Base-by-base conservation (phyloP, 2,113 vertebrate species). In the Pampusana beccarii region DNA sequence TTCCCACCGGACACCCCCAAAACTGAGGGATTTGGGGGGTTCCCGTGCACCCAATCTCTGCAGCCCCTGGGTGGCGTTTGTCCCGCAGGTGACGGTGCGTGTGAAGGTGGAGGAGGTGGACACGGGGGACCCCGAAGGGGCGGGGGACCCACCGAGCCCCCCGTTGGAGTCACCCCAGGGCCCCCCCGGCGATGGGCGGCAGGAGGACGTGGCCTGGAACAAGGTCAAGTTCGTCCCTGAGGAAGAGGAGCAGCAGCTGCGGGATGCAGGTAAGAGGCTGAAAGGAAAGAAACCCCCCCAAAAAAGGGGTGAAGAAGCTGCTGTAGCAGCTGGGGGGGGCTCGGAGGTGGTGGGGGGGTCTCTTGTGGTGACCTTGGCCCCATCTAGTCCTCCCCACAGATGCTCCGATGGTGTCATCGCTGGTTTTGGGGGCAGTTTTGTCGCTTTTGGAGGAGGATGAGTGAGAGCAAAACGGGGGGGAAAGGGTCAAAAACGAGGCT, bases 21-120 rank as follows among this genome's bases (percentile, higher is more conserved):
- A 38, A 38, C 38, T 11, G 78, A 4, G 1, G 53, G 6, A n/a
- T n/a, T n/a, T 3, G 21, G 20, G n/a, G n/a, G n/a, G n/a, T n/a
- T 38, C n/a, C 38, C 1, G 1, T 5, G 16, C 7, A 10, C n/a
- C 75, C 58, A 17, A 36, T 26, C 44, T 10, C 7, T 6, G 23
- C 62, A 80, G 19, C 71, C 33, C 40, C 6, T 5, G 2, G 38
- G 7, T 16, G 20, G 23, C 34, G n/a, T 10, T 65, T 40, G 6
- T 64, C 24, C 48, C 14, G 1, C 65, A 95, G 94, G 94, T 95
- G 54, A 93, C 75, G 0, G 75, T 95, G 71, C 14, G 88, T 0
- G 80, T 93, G 60, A 89, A 95, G 80, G 54, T 95, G n/a, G 92
- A 93, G 65, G 91, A 95, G 13, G 61, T 90, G n/a, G 90, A 77